A percentile compares a stretch with the other conserved stretches of the same genome.
Evolutionary conservation across 1,140 invertebrate genomes (phyloP).

Genomic region (Zaprionus africanus): DNA sequence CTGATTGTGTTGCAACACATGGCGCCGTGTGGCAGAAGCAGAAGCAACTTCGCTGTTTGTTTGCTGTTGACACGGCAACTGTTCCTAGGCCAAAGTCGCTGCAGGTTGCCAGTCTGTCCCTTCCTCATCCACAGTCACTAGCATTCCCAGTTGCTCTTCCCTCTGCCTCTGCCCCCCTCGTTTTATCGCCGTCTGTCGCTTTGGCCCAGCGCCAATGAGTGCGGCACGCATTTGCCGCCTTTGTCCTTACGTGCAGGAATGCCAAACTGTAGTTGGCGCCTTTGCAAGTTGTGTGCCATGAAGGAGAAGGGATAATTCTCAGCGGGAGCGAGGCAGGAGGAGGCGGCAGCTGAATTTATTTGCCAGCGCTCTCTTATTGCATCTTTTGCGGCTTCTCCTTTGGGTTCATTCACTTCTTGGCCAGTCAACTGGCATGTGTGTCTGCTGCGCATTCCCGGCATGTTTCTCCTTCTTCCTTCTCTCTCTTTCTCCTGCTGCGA

Average conservation of each 20-base stretch:
- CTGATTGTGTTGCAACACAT: neutral
- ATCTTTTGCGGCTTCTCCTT: constrained; percentile 38
- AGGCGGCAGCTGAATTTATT: constrained; percentile 71
- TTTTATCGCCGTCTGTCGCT: constrained; percentile 14
- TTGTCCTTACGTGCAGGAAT: constrained; percentile 73
- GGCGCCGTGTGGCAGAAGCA: neutral
- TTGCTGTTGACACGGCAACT: constrained; percentile 60
- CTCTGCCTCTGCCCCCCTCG: neutral
- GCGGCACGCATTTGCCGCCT: constrained; percentile 55
- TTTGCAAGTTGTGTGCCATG: neutral
- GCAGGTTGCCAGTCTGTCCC: constrained; percentile 3
- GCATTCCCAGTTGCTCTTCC: neutral
- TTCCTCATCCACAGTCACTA: neutral
- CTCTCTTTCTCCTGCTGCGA: neutral
- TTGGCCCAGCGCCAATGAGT: constrained; percentile 40
- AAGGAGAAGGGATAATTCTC: neutral
- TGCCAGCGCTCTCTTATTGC: constrained; percentile 39
- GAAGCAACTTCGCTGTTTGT: constrained; percentile 6
- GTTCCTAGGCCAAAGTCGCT: constrained; percentile 50
- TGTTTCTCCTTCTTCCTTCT: neutral
- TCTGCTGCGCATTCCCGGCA: constrained; percentile 29
- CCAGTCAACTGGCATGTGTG: constrained; percentile 47
- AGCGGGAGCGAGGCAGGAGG: constrained; percentile 11
- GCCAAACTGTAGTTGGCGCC: constrained; percentile 43
- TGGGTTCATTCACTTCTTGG: constrained; percentile 71